Conservation (phyloP, 2,113 vertebrate genomes). For the Phainopepla nitens region DNA sequence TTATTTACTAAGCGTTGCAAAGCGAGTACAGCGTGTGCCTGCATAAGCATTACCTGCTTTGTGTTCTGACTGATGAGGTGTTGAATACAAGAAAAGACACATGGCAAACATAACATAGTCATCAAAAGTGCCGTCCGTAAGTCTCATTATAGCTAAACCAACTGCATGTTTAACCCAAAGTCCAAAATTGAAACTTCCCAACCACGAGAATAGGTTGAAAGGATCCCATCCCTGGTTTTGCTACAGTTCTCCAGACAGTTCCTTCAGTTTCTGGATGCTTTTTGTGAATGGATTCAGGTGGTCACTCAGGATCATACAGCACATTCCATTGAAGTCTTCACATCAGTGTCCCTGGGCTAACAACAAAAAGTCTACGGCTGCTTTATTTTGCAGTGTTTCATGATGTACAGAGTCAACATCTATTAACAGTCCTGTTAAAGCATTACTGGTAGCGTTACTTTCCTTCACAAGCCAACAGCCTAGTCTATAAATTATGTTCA, state of each 20-base stretch:
- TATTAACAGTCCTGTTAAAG: not conserved
- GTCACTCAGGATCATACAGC: not conserved
- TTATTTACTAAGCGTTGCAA: not conserved
- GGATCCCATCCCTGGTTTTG: not conserved
- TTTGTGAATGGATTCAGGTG: not conserved
- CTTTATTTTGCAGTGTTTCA: not conserved
- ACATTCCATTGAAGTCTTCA: not conserved
- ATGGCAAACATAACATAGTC: not conserved
- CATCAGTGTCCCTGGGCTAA: not conserved
- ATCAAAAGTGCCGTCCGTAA: rapidly evolving
- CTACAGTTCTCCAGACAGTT: not conserved
- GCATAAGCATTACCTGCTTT: not conserved
- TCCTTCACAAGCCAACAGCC: not conserved
- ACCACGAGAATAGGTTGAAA: rapidly evolving
- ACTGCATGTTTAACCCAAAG: not conserved
- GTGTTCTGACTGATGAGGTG: not conserved
- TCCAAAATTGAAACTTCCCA: not conserved
- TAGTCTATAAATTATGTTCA: not conserved
- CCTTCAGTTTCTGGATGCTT: not conserved
- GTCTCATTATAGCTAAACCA: not conserved
- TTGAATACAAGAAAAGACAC: not conserved
- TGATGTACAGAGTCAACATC: rapidly evolving
- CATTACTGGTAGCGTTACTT: rapidly evolving
- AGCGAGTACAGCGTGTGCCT: rapidly evolving
- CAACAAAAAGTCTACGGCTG: not conserved